Base-by-base conservation (phyloP, 1,140 invertebrate genomes). In the Drosophila sp. region DNA sequence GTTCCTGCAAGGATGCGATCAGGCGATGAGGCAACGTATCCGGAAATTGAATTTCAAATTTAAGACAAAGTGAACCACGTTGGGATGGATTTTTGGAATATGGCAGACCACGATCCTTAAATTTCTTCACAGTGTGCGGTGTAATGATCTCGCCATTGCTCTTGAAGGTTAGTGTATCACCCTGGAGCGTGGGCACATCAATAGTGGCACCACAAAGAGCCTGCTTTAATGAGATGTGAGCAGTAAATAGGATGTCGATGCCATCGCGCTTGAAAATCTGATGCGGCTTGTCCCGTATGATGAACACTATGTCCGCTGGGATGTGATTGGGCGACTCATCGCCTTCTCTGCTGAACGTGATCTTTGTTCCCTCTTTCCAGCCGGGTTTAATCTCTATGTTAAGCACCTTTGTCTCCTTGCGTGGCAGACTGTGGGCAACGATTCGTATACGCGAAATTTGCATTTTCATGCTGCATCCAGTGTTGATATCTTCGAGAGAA, bases 331-430 rank as follows among this genome's bases (percentile, higher is more conserved):
- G 95, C 1, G 93, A 94, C 89, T 98, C 97, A 84, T 99, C 97
- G 6, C 98, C 97, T 92, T 98, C 98, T 75, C 95, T 94, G 46
- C 96, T 95, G 91, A 99, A 99, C 21, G 97, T 98, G 36, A 99
- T 97, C 91, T 96, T 97, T 0, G 97, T 99, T 0, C 97, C 97
- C n/a, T 97, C 95, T 92, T 97, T 98, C 97, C 98, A 99, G 7
- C 98, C 98, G 5, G 97, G 97, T 89, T 97, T 97, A 0, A 99
- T 95, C 54, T 95, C 95, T 36, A 99, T 97, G 0, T 96, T 97
- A 0, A 99, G 92, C 29, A 98, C 94, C 93, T 98, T 99, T 75
- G 97, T 96, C 89, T 98, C 96, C 45, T 95, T 95, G 43, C 94
- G 94, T 1, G 93, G 92, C 82, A 96, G 21, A 21, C 21, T 94